Conservation (phyloP, 2,797 vertebrate species). For the Nyctalus aviator region DNA sequence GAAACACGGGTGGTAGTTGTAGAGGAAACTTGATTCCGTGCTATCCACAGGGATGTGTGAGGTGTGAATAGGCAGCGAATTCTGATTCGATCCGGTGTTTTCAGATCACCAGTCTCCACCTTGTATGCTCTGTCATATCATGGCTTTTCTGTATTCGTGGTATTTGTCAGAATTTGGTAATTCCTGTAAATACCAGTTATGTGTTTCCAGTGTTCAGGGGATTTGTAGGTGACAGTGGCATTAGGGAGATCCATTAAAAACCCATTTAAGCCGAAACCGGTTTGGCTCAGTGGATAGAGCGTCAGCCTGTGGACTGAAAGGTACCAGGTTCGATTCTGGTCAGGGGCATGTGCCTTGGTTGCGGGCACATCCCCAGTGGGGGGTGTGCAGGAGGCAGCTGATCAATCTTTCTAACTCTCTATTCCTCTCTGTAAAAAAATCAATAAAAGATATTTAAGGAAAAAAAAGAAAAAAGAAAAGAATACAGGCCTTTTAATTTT, state of each 20-base stretch:
- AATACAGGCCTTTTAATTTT: background rate
- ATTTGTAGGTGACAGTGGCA: background rate
- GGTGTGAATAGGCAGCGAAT: accelerated
- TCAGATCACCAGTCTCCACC: accelerated
- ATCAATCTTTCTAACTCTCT: too few relatives aligned
- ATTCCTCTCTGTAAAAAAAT: too few relatives aligned
- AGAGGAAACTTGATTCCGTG: background rate
- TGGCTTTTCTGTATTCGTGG: background rate
- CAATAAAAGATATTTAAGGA: too few relatives aligned
- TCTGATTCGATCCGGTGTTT: background rate
- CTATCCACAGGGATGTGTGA: background rate
- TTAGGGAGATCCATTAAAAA: background rate
- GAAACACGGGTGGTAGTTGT: background rate
- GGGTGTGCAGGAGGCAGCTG: too few relatives aligned
- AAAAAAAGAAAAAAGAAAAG: background rate
- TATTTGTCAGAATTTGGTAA: background rate
- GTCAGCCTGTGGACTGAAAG: too few relatives aligned
- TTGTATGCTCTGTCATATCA: background rate
- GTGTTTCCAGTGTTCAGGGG: background rate
- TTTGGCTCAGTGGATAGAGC: too few relatives aligned
- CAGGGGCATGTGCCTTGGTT: too few relatives aligned
- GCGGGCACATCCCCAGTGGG: too few relatives aligned
- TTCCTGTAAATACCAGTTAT: background rate
- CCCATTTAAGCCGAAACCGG: background rate
- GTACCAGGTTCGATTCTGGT: too few relatives aligned